phyloP scores from a whole-genome alignment of 1,140 invertebrate species.

The Ectropis grisescens region DNA sequence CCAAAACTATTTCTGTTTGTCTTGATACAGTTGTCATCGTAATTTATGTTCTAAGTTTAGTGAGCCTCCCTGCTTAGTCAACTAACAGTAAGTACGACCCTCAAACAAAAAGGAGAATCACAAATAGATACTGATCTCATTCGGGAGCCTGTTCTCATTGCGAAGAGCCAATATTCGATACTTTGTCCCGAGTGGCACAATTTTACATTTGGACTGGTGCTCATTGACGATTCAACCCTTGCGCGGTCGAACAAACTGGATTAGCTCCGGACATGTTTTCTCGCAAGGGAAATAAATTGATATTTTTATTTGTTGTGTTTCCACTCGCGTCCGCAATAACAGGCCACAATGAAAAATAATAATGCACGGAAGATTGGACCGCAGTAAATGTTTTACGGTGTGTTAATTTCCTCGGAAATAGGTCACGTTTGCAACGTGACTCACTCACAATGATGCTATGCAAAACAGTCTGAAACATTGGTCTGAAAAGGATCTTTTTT shows the following conservation, averaged over 20 bases:
- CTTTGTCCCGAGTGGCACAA: slow-evolving; percentile 29
- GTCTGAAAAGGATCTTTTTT: too few relatives aligned
- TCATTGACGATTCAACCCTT: slow-evolving; percentile 65
- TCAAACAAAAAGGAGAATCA: slow-evolving; percentile 15
- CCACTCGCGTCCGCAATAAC: slow-evolving; percentile 40
- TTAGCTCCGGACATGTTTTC: slow-evolving; percentile 54
- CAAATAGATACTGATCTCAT: slow-evolving; percentile 29
- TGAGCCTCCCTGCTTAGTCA: slow-evolving; percentile 1
- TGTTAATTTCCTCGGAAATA: too few relatives aligned
- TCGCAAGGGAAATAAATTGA: slow-evolving; percentile 53
- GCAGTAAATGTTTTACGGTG: slow-evolving; percentile 10
- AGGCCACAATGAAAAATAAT: slow-evolving; percentile 45
- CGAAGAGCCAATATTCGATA: slow-evolving; percentile 34
- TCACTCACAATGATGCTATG: too few relatives aligned
- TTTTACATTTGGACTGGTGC: slow-evolving; percentile 52
- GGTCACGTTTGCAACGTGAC: too few relatives aligned
- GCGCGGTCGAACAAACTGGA: slow-evolving; percentile 62
- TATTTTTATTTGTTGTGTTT: slow-evolving; percentile 37
- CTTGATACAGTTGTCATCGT: too few relatives aligned
- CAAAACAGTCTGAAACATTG: too few relatives aligned
- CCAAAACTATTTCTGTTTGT: too few relatives aligned
- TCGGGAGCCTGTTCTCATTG: slow-evolving; percentile 28
- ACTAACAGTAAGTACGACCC: slow-evolving; percentile 9
- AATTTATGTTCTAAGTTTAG: too few relatives aligned
- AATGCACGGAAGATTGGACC: slow-evolving; percentile 33